Evolutionary conservation across 2,888 invertebrate genomes (phyloP), one percentile per base, ranked within the genome.

Genomic region (Fragum whitleyi): DNA sequence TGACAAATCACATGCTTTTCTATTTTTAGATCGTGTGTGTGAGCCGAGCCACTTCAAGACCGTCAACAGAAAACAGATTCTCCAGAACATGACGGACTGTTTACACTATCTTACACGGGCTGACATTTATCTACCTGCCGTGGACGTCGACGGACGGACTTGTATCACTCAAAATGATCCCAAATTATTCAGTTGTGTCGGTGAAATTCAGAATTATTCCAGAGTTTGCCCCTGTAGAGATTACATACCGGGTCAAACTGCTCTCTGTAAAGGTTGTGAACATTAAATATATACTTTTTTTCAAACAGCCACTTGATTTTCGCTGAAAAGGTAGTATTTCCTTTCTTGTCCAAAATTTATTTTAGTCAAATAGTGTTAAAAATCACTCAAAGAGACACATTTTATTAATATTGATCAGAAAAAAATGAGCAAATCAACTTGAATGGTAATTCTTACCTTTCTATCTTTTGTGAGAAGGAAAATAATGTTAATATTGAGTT

Each of bases 171-270:
- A 65, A 36, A 65, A 39, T 19, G 23, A 65, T n/a, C 42, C n/a
- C 23, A 42, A 39, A 21, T 42, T 39, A n/a, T 65, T 42, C 19
- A 65, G 65, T 26, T 65, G 65, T 65, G 65, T 65, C n/a, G 65
- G 65, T 19, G 42, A 26, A 21, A 16, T 23, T 42, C 11, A 42
- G 9, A 65, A n/a, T 26, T 65, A 19, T 11, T 21, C 23, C 3
- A 39, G 65, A 14, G 3, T 65, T 21, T 65, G 65, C 42, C 65
- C 65, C 2, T 65, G 65, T 42, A 65, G 65, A 19, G 29, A 65
- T 23, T 42, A 6, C 19, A 65, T 65, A 14, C 39, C 39, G 3
- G 23, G 36, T n/a, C 65, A 65, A 23, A 65, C 42, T n/a, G 39
- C 65, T 9, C 65, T 65, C 0, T 65, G 65, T 65, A 65, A 42